A percentile compares a stretch with the other conserved stretches of the same genome.
These are phyloP conservation scores for Hylaea fasciaria DNA, from an alignment of 2,888 invertebrate species.

Conservation along the genomic window DNA sequence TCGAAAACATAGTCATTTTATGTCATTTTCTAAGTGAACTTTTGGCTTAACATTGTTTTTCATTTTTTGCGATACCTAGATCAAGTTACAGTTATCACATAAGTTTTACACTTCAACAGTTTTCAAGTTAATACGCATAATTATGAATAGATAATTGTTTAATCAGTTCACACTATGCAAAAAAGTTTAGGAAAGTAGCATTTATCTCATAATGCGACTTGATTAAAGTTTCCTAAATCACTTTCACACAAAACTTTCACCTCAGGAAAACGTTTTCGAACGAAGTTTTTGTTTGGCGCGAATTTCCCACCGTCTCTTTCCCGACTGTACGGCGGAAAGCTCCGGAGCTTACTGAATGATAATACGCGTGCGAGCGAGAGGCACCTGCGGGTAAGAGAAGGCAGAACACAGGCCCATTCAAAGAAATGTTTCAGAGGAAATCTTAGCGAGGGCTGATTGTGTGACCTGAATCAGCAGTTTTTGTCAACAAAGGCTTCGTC, in stretches of 20 bases:
- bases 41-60: not conserved
- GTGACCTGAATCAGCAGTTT: no score
- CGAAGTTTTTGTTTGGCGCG: constrained; percentile 38
- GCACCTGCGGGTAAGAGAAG: constrained; percentile 11
- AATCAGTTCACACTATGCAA: not conserved
- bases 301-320: constrained; percentile 37
- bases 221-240: not conserved
- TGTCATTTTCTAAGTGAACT: constrained; percentile 27
- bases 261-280: constrained; percentile 10
- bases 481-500: not conserved
- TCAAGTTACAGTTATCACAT: no score
- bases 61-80: not conserved
- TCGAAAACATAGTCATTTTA: constrained; percentile 45
- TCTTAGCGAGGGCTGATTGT: constrained; percentile 6
- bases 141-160: no score
- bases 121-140: no score
- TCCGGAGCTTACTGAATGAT: constrained; percentile 53
- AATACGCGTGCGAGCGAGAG: constrained; percentile 38
- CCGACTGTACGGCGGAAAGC: constrained; percentile 47
- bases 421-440: constrained; percentile 15
- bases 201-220: no score
- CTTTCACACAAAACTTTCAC: not conserved
- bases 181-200: no score
- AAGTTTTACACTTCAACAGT: no score
- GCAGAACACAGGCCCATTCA: constrained; percentile 16